phyloP scores from a whole-genome alignment of 1,140 invertebrate genomes.

The Acromyrmex charruanus region DNA sequence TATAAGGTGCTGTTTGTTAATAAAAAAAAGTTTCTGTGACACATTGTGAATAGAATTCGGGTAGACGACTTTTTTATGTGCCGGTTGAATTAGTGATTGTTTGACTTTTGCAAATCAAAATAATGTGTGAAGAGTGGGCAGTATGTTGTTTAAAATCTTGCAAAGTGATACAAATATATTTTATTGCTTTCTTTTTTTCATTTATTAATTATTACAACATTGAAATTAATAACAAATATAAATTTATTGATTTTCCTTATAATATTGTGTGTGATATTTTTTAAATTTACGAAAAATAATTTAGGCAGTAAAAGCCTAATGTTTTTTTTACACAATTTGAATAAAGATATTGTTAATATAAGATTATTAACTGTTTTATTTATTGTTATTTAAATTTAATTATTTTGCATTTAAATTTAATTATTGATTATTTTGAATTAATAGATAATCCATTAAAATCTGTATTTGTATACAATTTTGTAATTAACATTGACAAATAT shows the following conservation, averaged over 20 bases:
- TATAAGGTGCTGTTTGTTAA: neutral
- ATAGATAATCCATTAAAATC: neutral
- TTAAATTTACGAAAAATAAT: neutral
- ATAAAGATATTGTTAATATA: neutral
- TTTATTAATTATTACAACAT: neutral
- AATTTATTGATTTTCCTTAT: slow-evolving; percentile 7
- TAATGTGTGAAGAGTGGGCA: neutral
- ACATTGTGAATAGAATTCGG: neutral
- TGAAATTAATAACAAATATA: neutral
- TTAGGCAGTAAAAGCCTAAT: neutral
- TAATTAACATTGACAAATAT: neutral
- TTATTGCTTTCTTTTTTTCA: neutral
- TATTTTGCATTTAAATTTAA: neutral
- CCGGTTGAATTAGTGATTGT: neutral
- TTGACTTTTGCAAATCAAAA: neutral
- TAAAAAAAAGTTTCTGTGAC: neutral
- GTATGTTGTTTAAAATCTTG: neutral
- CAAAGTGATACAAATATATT: neutral
- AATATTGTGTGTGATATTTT: neutral
- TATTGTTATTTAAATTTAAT: neutral
- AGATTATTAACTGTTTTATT: neutral
- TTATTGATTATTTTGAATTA: neutral
- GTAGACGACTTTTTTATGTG: neutral
- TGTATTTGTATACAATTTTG: neutral
- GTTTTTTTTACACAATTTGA: neutral